Evolutionary conservation across 2,888 invertebrate genomes (phyloP).

Genomic region (Acleris sparsana): DNA sequence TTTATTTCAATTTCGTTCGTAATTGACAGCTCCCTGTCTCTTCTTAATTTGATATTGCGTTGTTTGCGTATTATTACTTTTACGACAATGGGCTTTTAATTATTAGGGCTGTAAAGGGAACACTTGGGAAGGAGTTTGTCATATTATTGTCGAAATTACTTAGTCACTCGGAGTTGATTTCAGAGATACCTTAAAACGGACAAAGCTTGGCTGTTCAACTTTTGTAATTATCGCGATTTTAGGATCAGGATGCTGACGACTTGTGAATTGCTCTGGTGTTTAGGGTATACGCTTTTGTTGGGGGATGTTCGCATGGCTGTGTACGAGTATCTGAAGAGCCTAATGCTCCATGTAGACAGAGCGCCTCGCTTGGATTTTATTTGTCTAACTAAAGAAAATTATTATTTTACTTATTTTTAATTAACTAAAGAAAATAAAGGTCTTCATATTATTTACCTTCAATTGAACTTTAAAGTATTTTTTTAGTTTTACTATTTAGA

Average conservation of each 20-base stretch:
- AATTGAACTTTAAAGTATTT: no score
- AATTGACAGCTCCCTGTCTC: constrained; percentile 69
- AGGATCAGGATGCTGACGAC: not conserved
- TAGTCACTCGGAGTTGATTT: constrained; percentile 22
- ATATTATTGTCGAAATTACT: constrained; percentile 36
- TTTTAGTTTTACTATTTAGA: no score
- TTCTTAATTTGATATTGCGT: constrained; percentile 67
- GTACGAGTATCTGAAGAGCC: no score
- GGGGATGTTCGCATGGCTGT: not conserved
- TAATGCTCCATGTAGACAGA: no score
- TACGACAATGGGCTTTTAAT: constrained; percentile 49
- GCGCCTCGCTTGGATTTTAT: no score
- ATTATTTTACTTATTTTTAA: no score
- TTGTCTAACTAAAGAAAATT: not conserved
- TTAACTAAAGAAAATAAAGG: no score
- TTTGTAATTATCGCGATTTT: constrained; percentile 12
- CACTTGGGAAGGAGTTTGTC: constrained; percentile 22
- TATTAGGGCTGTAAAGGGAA: constrained; percentile 40
- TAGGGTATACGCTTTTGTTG: constrained; percentile 3
- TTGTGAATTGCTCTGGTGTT: constrained; percentile 3
- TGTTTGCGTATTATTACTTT: constrained; percentile 64
- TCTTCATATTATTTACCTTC: no score
- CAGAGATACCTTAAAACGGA: constrained; percentile 23
- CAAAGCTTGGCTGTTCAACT: constrained; percentile 14
- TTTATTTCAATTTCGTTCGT: constrained; percentile 67